Conservation (phyloP, 2,888 invertebrate species). For the Aleiodes leptofemur region DNA sequence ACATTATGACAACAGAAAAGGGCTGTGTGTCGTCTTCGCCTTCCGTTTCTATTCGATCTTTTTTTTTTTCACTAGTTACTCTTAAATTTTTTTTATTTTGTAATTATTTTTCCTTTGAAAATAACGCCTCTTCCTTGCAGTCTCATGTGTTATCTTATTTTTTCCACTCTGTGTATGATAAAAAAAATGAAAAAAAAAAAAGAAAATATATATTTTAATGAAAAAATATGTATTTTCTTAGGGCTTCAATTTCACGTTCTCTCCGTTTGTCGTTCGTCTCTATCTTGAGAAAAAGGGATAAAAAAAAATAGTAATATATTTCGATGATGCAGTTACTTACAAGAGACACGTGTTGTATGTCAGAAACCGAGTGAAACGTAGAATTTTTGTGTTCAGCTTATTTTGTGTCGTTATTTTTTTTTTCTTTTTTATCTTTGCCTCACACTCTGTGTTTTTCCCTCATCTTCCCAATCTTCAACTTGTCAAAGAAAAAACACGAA, state of each 20-base stretch:
- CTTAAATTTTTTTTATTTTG: too few relatives aligned
- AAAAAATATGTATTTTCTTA: not conserved
- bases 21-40: slow-evolving; percentile 17
- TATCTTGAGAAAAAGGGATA: slow-evolving; percentile 28
- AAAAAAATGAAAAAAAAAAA: not conserved
- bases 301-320: slow-evolving; percentile 42
- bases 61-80: not conserved
- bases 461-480: not conserved
- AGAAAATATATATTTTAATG: slow-evolving; percentile 1
- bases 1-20: slow-evolving; percentile 4
- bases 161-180: slow-evolving; percentile 36
- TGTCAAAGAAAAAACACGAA: not conserved
- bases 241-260: slow-evolving; percentile 29
- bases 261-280: slow-evolving; percentile 27
- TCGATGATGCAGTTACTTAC: slow-evolving; percentile 58
- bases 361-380: slow-evolving; percentile 13
- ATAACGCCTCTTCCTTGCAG: slow-evolving; percentile 8
- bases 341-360: slow-evolving; percentile 45
- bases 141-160: slow-evolving; percentile 48
- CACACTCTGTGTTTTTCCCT: not conserved
- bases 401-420: not conserved
- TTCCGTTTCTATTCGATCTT: slow-evolving; percentile 9
- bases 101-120: not conserved
- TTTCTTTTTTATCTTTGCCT: not conserved
- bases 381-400: not conserved